These are phyloP conservation scores for Diorhabda carinulata DNA, from an alignment of 1,140 invertebrate genomes.

Conservation along the genomic window DNA sequence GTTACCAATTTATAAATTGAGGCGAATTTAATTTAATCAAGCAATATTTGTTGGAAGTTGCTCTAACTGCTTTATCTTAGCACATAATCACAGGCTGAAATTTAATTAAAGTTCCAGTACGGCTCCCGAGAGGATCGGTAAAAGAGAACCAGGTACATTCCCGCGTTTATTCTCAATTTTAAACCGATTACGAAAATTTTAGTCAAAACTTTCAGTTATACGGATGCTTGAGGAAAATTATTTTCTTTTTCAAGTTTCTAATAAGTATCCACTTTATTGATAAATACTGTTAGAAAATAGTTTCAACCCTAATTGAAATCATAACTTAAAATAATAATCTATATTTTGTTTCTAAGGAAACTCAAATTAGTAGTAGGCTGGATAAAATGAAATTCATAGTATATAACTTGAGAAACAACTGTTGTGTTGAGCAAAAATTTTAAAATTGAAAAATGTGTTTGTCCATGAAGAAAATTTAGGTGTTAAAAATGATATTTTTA, in stretches of 20 bases:
- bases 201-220: slow-evolving; percentile 21
- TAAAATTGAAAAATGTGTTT: too few species aligned
- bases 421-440: too few species aligned
- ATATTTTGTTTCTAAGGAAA: too few species aligned
- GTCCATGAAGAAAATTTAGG: too few species aligned
- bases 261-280: neutral
- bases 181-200: slow-evolving; percentile 43
- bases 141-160: slow-evolving; percentile 36
- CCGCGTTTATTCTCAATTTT: slow-evolving; percentile 40
- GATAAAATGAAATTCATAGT: too few species aligned
- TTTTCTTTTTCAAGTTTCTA: neutral
- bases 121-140: slow-evolving; percentile 24
- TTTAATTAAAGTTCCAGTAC: slow-evolving; percentile 43
- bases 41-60: slow-evolving; percentile 42
- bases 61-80: slow-evolving; percentile 38
- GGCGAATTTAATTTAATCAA: slow-evolving; percentile 42
- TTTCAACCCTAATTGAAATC: too few species aligned
- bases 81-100: slow-evolving; percentile 43
- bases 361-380: too few species aligned
- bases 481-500: too few species aligned
- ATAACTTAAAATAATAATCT: too few species aligned
- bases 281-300: neutral
- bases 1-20: slow-evolving; percentile 33
- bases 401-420: too few species aligned
- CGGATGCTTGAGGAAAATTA: neutral